phyloP scores from a whole-genome alignment of 2,888 invertebrate species.

The Limnephilus auricula region DNA sequence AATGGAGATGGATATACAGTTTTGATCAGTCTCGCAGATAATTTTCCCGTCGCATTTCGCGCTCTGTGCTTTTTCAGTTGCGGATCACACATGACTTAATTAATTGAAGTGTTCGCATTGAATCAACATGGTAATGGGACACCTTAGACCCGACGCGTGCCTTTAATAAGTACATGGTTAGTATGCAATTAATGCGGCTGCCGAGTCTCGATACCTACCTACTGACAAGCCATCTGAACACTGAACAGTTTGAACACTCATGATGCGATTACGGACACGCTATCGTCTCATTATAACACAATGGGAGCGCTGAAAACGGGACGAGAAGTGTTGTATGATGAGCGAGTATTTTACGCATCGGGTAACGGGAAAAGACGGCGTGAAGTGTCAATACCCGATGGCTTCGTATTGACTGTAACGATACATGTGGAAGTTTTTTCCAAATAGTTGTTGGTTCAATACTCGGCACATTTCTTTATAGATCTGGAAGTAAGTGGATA shows the following conservation, averaged over 20 bases:
- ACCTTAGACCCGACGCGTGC: not conserved
- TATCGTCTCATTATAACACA: not conserved
- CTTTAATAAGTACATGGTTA: not conserved
- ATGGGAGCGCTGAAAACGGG: not conserved
- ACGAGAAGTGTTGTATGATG: not conserved
- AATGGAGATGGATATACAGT: not conserved
- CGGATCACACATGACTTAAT: not conserved
- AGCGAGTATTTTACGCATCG: not conserved
- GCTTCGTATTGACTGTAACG: not conserved
- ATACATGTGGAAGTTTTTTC: not conserved
- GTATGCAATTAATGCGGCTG: too few relatives aligned
- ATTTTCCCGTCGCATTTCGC: not conserved
- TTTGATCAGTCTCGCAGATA: not conserved
- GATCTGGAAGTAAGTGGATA: not conserved
- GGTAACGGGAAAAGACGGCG: not conserved
- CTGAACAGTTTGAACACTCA: not conserved
- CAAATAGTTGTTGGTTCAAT: not conserved
- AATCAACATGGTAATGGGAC: not conserved
- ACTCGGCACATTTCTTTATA: not conserved
- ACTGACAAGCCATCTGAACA: not conserved
- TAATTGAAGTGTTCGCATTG: not conserved
- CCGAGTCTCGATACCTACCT: not conserved
- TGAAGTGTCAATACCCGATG: not conserved
- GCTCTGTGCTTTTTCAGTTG: not conserved
- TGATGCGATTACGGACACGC: not conserved